Conservation (phyloP, 2,113 vertebrate species). For the Macquaria australasica region DNA sequence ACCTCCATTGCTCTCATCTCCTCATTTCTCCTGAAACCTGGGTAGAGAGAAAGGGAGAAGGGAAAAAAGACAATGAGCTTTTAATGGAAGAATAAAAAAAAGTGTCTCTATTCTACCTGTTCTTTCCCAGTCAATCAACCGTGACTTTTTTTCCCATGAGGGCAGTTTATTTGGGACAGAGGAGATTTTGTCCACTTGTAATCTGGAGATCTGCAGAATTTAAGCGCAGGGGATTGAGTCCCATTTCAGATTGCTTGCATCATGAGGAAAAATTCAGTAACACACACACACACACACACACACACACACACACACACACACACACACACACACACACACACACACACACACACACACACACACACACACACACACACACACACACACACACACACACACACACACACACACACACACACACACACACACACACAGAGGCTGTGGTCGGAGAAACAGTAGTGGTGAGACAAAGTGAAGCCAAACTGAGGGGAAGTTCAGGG, state of each 20-base stretch:
- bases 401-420: neutral
- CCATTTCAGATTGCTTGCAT: conserved; percentile 35
- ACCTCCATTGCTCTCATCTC: conserved; percentile 99
- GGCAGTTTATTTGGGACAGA: conserved; percentile 49
- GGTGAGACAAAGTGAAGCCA: conserved; percentile 55
- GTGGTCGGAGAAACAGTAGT: conserved; percentile 45
- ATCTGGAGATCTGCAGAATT: conserved; percentile 37
- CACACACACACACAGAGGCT: neutral
- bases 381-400: neutral
- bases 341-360: neutral
- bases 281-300: neutral
- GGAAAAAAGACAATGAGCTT: neutral
- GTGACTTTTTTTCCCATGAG: neutral
- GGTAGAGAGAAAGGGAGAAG: neutral
- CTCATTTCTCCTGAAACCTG: conserved; percentile 97
- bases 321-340: neutral
- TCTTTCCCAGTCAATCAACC: neutral
- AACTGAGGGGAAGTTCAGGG: conserved; percentile 20
- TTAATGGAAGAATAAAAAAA: neutral
- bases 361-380: neutral
- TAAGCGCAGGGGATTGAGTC: conserved; percentile 1
- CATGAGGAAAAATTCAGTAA: conserved; percentile 33
- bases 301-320: neutral
- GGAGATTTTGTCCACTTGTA: conserved; percentile 51
- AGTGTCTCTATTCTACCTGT: neutral